Conservation (phyloP, 2,888 invertebrate genomes). For the Zaprionus bogoriensis region DNA sequence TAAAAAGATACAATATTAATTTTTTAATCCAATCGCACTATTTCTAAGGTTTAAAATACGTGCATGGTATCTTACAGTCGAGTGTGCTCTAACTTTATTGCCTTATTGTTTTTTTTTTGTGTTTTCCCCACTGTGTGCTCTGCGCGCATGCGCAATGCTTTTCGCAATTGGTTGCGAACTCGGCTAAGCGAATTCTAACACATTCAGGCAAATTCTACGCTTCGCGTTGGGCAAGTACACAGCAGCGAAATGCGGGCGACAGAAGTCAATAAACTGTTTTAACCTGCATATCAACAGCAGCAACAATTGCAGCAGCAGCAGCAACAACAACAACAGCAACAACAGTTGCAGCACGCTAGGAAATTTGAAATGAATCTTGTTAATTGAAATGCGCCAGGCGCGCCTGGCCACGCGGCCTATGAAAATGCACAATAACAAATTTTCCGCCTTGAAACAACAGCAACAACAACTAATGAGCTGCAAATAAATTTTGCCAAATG, state of each 20-base stretch:
- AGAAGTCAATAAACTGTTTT: slow-evolving; percentile 75
- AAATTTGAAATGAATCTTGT: slow-evolving; percentile 47
- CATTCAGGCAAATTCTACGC: slow-evolving; percentile 61
- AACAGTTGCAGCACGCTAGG: slow-evolving; percentile 41
- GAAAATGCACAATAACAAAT: slow-evolving; percentile 59
- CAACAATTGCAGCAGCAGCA: slow-evolving; percentile 25
- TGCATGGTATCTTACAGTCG: too few relatives aligned
- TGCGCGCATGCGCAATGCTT: slow-evolving; percentile 56
- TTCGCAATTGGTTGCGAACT: slow-evolving; percentile 53
- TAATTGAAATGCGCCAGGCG: slow-evolving; percentile 66
- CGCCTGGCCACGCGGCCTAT: slow-evolving; percentile 22
- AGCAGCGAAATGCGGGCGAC: slow-evolving; percentile 37
- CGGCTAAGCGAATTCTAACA: slow-evolving; percentile 41
- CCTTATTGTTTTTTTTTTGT: slow-evolving; percentile 8
- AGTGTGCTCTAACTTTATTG: too few relatives aligned
- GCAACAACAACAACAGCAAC: slow-evolving; percentile 23
- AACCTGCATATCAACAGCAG: slow-evolving; percentile 60
- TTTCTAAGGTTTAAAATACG: too few relatives aligned
- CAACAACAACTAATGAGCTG: slow-evolving; percentile 30
- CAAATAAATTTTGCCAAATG: slow-evolving; percentile 49
- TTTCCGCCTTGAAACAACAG: slow-evolving; percentile 49
- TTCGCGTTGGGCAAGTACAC: slow-evolving; percentile 32
- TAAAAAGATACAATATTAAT: too few relatives aligned
- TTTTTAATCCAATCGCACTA: too few relatives aligned
- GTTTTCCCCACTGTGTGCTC: background rate